These are phyloP conservation scores for Ceyx melanurus DNA, from an alignment of 2,113 vertebrate species.

Conservation along the genomic window DNA sequence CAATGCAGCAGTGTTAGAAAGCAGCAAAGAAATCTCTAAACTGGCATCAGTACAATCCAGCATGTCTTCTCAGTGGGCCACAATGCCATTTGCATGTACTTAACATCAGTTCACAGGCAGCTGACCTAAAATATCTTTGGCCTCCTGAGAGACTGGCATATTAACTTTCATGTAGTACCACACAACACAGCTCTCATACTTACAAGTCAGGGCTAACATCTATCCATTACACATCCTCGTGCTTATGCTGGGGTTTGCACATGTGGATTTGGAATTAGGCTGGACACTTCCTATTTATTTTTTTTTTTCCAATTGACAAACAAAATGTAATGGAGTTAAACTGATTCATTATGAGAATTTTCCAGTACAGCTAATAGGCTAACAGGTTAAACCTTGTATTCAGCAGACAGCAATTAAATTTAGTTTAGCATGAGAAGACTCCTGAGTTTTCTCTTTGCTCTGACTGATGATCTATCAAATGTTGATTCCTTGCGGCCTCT, in stretches of 20 bases:
- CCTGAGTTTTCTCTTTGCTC: background rate
- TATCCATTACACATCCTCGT: background rate
- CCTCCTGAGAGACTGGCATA: background rate
- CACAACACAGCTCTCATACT: background rate
- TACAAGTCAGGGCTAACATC: background rate
- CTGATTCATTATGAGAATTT: background rate
- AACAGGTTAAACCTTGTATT: background rate
- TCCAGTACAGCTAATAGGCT: background rate
- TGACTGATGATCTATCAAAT: background rate
- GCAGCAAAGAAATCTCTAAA: background rate
- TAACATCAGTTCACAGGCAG: background rate
- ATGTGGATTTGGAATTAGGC: background rate
- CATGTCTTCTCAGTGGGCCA: accelerated
- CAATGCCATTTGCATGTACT: background rate
- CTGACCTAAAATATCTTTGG: background rate
- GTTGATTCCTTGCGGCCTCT: background rate
- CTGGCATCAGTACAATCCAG: background rate
- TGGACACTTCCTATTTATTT: background rate
- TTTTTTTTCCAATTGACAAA: background rate
- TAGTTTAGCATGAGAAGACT: background rate
- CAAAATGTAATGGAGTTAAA: background rate
- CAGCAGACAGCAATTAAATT: background rate
- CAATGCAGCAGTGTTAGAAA: background rate
- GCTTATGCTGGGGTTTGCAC: background rate
- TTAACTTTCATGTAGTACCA: background rate